Conservation (phyloP, 64 coral and sea anemone species). For the Platygyra sinensis region DNA sequence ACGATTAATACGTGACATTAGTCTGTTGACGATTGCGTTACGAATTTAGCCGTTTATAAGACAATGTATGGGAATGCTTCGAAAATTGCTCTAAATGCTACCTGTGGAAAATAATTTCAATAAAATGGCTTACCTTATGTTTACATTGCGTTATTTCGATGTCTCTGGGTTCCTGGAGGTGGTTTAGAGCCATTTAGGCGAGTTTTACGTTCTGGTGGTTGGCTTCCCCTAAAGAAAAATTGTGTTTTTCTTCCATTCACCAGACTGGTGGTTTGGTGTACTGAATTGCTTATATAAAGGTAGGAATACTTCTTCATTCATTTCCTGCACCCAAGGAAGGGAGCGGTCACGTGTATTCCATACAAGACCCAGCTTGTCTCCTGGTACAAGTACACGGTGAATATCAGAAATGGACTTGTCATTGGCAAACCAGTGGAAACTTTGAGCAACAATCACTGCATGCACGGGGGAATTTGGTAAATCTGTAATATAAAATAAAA, state of each 20-base stretch:
- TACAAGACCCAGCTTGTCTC: conserved; percentile 25
- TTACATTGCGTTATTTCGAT: too few relatives aligned
- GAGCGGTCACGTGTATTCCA: conserved; percentile 6
- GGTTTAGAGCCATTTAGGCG: too few relatives aligned
- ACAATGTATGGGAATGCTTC: too few relatives aligned
- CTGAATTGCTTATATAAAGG: neutral
- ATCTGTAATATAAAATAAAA: neutral
- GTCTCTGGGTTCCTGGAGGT: too few relatives aligned
- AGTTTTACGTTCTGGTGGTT: too few relatives aligned
- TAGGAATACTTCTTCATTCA: neutral
- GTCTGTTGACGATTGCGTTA: too few relatives aligned
- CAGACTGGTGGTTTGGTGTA: neutral
- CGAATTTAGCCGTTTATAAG: too few relatives aligned
- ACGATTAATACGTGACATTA: too few relatives aligned
- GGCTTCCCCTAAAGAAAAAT: too few relatives aligned
- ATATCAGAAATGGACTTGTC: conserved; percentile 40
- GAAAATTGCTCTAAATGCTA: too few relatives aligned
- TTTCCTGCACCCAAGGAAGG: conserved; percentile 7
- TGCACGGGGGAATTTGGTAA: conserved; percentile 26
- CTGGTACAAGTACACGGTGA: conserved; percentile 19
- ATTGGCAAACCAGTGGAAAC: conserved; percentile 46
- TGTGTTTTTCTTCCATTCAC: conserved; percentile 8
- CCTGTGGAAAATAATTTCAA: too few relatives aligned
- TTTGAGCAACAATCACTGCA: conserved; percentile 33
- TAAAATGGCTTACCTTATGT: too few relatives aligned